Base-by-base conservation (phyloP, 2,888 invertebrate genomes). In the Apoderus coryli region DNA sequence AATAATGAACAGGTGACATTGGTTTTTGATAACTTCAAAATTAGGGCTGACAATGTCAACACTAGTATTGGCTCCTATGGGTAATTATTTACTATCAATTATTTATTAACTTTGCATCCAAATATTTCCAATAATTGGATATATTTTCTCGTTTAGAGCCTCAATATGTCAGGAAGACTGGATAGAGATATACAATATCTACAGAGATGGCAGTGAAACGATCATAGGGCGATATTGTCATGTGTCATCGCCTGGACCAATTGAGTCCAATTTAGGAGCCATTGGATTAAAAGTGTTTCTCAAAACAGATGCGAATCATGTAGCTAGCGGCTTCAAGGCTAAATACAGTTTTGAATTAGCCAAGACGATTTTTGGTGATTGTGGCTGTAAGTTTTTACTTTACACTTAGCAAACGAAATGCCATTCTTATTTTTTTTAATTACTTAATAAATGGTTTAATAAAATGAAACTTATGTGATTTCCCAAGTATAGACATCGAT, bases 261-360 rank as follows among this genome's bases (percentile, higher is more conserved):
- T 92, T 46, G 85, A 92, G 60, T 90, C 92, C 31, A 82, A 84
- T 47, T 73, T 79, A 38, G 88, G 89, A 12, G 82, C 90, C 23
- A 72, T 77, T 38, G 86, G 86, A 22, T 70, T 96, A 43, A 80
- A 86, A 52, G 73, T 95, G 35, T 70, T 89, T 32, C 70, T 96
- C 47, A 84, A 85, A 53, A 85, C 95, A 16, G 84, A 95, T 56
- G 68, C 70, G 14, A 77, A 80, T 43, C 77, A 76, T 33, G 89
- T 92, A 27, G 85, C 80, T 43, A 90, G 89, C 47, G 96, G 96
- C 14, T 98, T 98, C 61, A 90, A 89, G 56, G 96, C 93, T 9
- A 70, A 84, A 47, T 98, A 93, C 58, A 78, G 85, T 46, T 96
- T 95, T 57, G 84, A 92, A 63, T 65, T 64, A 23, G 81, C 81